Evolutionary conservation across 2,797 vertebrate genomes (phyloP).

Genomic region (Sparidentex hasta): DNA sequence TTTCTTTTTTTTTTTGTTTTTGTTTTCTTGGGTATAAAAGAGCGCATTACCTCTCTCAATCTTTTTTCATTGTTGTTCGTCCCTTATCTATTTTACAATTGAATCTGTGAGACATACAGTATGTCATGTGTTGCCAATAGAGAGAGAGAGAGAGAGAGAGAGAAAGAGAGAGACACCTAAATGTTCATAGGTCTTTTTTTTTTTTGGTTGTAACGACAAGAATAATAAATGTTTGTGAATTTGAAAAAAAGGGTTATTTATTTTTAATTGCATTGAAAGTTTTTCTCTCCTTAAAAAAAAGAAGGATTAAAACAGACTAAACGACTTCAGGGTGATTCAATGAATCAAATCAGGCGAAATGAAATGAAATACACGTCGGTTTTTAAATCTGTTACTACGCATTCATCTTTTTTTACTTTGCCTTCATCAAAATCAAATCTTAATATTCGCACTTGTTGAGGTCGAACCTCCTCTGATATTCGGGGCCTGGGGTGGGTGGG

Average conservation of each 20-base stretch:
- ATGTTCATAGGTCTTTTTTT: conserved; percentile 88
- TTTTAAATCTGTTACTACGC: not conserved
- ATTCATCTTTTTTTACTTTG: not conserved
- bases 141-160: conserved; percentile 67
- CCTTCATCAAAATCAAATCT: not conserved
- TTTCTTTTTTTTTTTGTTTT: conserved; percentile 38
- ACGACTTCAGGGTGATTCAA: not conserved
- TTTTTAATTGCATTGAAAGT: conserved; percentile 49
- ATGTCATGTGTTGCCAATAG: conserved; percentile 89
- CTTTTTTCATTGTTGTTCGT: conserved; percentile 86
- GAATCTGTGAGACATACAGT: conserved; percentile 89
- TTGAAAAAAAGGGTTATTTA: conserved; percentile 69
- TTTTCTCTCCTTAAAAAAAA: not conserved
- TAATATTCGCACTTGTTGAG: not conserved
- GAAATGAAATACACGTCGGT: not conserved
- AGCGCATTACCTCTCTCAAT: conserved; percentile 83
- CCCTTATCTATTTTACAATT: conserved; percentile 88
- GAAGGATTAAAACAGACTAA: not conserved
- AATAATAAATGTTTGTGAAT: conserved; percentile 99
- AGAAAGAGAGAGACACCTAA: conserved; percentile 71
- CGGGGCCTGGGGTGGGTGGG: not conserved
- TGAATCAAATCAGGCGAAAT: not conserved
- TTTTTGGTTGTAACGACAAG: conserved; percentile 91
- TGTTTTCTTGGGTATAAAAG: conserved; percentile 78
- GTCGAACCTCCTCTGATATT: not conserved